Percentiles rank a stretch among this genome's conserved stretches.
phyloP scores from a whole-genome alignment of 2,888 invertebrate genomes.

The Zaprionus bogoriensis region DNA sequence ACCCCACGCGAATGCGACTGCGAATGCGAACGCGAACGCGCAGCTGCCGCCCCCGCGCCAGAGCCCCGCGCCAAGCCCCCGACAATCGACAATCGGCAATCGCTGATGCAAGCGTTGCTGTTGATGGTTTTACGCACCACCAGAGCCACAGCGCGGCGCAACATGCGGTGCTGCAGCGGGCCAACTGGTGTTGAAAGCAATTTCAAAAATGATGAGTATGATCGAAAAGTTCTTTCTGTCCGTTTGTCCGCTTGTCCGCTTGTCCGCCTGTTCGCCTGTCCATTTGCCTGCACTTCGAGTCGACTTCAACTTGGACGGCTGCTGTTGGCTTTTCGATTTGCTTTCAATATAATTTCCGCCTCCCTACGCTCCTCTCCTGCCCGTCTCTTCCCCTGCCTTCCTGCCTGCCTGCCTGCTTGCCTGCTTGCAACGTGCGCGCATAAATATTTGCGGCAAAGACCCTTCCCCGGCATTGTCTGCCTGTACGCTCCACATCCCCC shows the following conservation, averaged over 20 bases:
- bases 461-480: constrained; percentile 40
- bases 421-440: constrained; percentile 45
- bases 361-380: too few relatives aligned
- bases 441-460: constrained; percentile 58
- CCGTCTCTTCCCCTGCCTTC: background rate
- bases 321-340: constrained; percentile 72
- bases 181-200: constrained; percentile 82
- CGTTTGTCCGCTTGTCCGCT: constrained; percentile 4
- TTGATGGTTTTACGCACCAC: constrained; percentile 75
- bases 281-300: constrained; percentile 19
- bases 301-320: constrained; percentile 62
- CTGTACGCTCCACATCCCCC: constrained; percentile 8
- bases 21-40: background rate
- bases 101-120: constrained; percentile 66
- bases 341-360: constrained; percentile 67
- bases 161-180: constrained; percentile 10
- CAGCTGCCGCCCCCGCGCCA: constrained; percentile 31
- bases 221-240: constrained; percentile 67
- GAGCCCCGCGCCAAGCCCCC: background rate
- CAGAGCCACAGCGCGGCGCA: constrained; percentile 4
- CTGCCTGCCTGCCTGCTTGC: background rate
- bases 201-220: constrained; percentile 82
- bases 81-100: constrained; percentile 4
- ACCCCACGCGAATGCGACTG: constrained; percentile 55
- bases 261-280: background rate